Base-by-base conservation (phyloP, 1,140 invertebrate genomes). In the Pseudomyrmex flavicornis region DNA sequence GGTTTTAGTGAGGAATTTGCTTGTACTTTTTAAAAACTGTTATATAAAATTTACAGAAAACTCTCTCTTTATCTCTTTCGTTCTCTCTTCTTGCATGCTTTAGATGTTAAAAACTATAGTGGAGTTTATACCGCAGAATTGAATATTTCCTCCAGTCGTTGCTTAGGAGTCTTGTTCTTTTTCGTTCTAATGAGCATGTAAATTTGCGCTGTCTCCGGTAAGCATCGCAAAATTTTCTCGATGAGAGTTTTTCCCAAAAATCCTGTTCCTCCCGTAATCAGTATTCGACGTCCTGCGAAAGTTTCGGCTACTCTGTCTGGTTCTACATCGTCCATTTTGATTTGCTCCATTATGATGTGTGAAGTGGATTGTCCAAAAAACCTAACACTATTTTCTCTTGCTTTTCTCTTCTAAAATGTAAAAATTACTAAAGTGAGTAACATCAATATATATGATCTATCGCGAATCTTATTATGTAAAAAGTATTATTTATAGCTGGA, bases 181-280 rank as follows among this genome's bases (percentile, higher is more conserved):
- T 98, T 98, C 1, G 96, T 92, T 66, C 98, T 95, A 73, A 98
- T 95, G 2, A 98, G 94, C 35, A 98, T 90, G 91, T 97, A 97
- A 56, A 99, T 96, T 73, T 95, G 96, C 35, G 95, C 95, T 1
- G 98, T 93, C 44, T 96, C 95, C 1, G 96, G 96, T 87, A 96
- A 95, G 74, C 95, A 95, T 56, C 96, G 93, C 12, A 97, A 92
- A 56, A 97, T 92, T 91, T 97, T 97, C 91, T 97, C 97, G 2
- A 97, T 91, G 2, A 97, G 90, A 0, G 97, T 96, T 93, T 97
- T 97, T 12, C 97, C 97, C 48, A 97, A 91, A 90, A 97, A 97
- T 15, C 97, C 97, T 5, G 96, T 96, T 1, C 95, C 95, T 2
- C 95, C 95, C 1, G 95, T 95, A 2, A 96, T 88, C 2, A 96